These are phyloP conservation scores for Rhizomys pruinosus DNA, from an alignment of 2,113 vertebrate genomes.

Conservation along the genomic window DNA sequence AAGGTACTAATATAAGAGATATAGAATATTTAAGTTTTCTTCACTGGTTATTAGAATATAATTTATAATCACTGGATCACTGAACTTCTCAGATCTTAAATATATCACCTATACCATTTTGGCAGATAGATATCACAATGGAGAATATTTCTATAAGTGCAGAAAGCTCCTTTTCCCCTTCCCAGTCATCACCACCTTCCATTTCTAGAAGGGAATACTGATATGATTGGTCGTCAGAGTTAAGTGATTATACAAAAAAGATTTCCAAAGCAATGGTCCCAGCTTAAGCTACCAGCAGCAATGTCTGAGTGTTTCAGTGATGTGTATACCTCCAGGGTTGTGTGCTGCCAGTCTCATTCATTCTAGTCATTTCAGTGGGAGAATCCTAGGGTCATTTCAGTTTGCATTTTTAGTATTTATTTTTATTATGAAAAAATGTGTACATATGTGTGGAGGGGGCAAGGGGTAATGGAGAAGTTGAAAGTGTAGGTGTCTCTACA, in stretches of 20 bases:
- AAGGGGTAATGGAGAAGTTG: too few species aligned
- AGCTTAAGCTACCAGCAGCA: background rate
- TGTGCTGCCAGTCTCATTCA: background rate
- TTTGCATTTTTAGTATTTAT: background rate
- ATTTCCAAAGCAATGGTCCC: background rate
- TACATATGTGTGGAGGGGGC: too few species aligned
- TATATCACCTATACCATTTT: background rate
- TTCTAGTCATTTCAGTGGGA: background rate
- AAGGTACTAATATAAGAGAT: background rate
- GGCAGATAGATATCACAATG: background rate
- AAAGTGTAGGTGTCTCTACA: background rate
- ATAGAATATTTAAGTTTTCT: background rate
- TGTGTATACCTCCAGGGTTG: too few species aligned
- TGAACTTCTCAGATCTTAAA: background rate
- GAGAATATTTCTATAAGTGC: background rate
- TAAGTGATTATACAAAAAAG: background rate
- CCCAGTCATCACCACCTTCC: too few species aligned
- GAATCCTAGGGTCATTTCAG: background rate
- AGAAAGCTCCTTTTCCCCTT: background rate
- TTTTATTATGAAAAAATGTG: background rate
- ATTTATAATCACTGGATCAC: background rate
- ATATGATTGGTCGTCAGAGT: background rate
- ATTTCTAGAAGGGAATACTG: background rate
- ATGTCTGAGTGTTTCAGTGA: background rate
- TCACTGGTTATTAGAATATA: background rate